Base-by-base conservation (phyloP, 2,113 vertebrate genomes). In the Gyps fulvus region DNA sequence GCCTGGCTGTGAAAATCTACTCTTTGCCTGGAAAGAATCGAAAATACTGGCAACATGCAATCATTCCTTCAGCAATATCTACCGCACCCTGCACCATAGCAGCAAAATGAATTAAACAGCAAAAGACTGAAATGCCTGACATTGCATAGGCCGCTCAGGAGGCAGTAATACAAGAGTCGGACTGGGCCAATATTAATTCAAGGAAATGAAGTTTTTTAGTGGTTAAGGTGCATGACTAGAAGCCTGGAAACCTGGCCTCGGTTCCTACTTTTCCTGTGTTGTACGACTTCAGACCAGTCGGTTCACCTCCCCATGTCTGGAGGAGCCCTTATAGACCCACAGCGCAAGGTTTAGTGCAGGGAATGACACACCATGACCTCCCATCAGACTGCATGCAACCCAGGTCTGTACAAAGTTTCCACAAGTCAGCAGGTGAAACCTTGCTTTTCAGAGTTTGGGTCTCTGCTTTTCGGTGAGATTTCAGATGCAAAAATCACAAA, bases 41-140 rank as follows among this genome's bases (percentile, higher is more conserved):
- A 94, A 93, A 95, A 31, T 77, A 76, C 66, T 97, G 93, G 94
- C 89, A 97, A 72, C 8, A 3, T 85, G 62, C 62, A 80, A 43
- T 91, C 95, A 85, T 97, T 97, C 87, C 66, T 95, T 89, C 8
- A 3, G 84, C 94, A 93, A 93, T 95, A 94, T 89, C 87, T 91
- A 82, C 81, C 20, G 0, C 83, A 55, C 94, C 80, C 91, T 83
- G 67, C 82, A 65, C 81, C 77, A 50, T n/a, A 87, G 84, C 91
- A 92, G 91, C 74, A 49, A 89, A 94, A 96, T 95, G 87, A 85
- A 85, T 94, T 95, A 84, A 97, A 89, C 92, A 93, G 96, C 82
- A 42, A 14, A 94, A 77, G 93, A 11, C 25, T 70, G 70, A 91
- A 95, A 94, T 95, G 81, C 66, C 74, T 95, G 85, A 92, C 62